Evolutionary conservation across 2,888 invertebrate genomes (phyloP).

Genomic region (Lasioglossum morio): DNA sequence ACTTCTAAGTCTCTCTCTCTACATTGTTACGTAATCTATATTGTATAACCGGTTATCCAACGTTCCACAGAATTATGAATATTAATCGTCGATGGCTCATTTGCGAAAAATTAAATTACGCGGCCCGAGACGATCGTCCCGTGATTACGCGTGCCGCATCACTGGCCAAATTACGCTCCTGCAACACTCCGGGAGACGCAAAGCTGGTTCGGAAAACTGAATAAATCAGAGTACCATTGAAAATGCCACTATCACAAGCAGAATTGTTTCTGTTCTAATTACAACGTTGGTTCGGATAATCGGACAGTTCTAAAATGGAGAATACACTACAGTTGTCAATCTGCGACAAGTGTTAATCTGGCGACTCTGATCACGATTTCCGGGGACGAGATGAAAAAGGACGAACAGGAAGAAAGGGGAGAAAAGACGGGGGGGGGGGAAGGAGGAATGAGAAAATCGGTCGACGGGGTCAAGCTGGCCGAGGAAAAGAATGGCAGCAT

Average conservation of each 20-base stretch:
- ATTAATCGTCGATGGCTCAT: conserved; percentile 53
- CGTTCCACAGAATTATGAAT: conserved; percentile 47
- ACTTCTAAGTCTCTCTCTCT: conserved; percentile 42
- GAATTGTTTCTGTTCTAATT: no score
- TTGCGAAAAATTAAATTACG: conserved; percentile 51
- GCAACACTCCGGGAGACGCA: not conserved
- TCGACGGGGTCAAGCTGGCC: conserved; percentile 61
- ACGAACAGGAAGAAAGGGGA: not conserved
- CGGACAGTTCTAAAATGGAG: no score
- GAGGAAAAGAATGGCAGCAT: conserved; percentile 69
- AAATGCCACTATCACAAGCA: no score
- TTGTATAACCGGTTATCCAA: conserved; percentile 55
- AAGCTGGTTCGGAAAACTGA: not conserved
- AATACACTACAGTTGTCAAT: no score
- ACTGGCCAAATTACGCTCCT: conserved; percentile 26
- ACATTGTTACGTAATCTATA: conserved; percentile 47
- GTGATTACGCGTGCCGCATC: conserved; percentile 30
- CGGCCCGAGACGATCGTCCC: conserved; percentile 38
- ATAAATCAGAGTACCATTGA: no score
- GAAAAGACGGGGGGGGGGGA: not conserved
- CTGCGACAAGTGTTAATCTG: not conserved
- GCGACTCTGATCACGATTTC: not conserved
- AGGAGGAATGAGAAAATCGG: conserved; percentile 53
- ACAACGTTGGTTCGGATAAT: no score
- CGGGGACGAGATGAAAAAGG: not conserved